Conservation (phyloP, 2,888 invertebrate genomes). For the Schizotus pectinicornis region DNA sequence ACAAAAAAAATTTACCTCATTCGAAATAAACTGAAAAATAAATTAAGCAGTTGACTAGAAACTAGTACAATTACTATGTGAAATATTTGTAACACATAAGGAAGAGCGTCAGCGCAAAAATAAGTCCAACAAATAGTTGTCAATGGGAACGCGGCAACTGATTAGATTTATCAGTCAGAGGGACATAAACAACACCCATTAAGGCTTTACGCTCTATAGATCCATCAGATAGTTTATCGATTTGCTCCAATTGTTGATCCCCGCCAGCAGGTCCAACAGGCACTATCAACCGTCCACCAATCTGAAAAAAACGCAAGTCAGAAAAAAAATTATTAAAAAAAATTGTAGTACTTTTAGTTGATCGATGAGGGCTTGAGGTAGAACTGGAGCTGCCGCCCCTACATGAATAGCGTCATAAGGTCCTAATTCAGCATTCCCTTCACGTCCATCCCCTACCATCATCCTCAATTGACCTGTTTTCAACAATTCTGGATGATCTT, state of each 20-base stretch:
- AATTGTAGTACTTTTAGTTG: conserved; percentile 73
- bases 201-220: conserved; percentile 75
- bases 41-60: no score
- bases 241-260: conserved; percentile 85
- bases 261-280: conserved; percentile 89
- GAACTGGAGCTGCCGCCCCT: conserved; percentile 82
- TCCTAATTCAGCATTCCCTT: conserved; percentile 75
- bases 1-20: no score
- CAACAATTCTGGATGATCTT: conserved; percentile 74
- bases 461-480: conserved; percentile 71
- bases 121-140: conserved; percentile 42
- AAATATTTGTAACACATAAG: conserved; percentile 26
- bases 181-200: conserved; percentile 97
- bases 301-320: conserved; percentile 38
- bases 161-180: conserved; percentile 84
- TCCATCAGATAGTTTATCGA: conserved; percentile 88
- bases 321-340: background rate
- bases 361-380: conserved; percentile 79
- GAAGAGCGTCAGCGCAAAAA: conserved; percentile 21
- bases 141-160: conserved; percentile 67
- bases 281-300: conserved; percentile 89
- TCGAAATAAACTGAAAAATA: no score
- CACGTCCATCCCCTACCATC: conserved; percentile 87
- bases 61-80: conserved; percentile 1
- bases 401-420: conserved; percentile 95